Base-by-base conservation (phyloP, 2,113 vertebrate species). In the Miniopterus natalensis region DNA sequence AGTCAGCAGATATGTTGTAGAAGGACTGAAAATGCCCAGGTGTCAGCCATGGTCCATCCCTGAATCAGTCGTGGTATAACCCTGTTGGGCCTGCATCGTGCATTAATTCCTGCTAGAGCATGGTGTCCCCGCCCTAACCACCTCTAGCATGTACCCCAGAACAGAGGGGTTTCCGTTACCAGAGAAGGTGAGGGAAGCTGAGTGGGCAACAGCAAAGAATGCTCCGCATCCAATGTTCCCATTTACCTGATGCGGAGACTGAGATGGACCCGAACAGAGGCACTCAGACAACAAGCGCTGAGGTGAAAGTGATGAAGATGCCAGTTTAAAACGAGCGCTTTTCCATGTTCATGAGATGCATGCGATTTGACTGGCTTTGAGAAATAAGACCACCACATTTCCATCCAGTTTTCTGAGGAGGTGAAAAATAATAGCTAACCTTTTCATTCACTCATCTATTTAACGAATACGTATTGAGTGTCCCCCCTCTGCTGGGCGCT, bases 141-240 rank as follows among this genome's bases (percentile, higher is more conserved):
- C 0, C n/a, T 12, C 6, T 31, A 8, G 17, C 10, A 0, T 45
- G 21, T 45, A 21, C 12, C 8, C 40, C 4, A 27, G 40, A 66
- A n/a, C 8, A 66, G 18, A 78, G 29, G 13, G 23, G 23, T 1
- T 7, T 71, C 42, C 47, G 2, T 66, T 12, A 15, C 21, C 17
- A 7, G 66, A 71, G 51, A n/a, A n/a, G 36, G 55, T 42, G 25
- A 40, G 51, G 17, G 49, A 49, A 53, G 23, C 84, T 59, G 40
- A 27, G 13, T 13, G 2, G 25, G 23, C 17, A 6, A 14, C 6
- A 36, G 27, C 3, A 15, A 36, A 20, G 74, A 47, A 2, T 6
- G 4, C 42, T 59, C 9, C 21, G 18, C 12, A 6, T 8, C 31
- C 53, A 21, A 2, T 15, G 8, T 23, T 63, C 65, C 71, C 13